Conservation (phyloP, 2,113 vertebrate species). For the Proterorhinus semilunaris region DNA sequence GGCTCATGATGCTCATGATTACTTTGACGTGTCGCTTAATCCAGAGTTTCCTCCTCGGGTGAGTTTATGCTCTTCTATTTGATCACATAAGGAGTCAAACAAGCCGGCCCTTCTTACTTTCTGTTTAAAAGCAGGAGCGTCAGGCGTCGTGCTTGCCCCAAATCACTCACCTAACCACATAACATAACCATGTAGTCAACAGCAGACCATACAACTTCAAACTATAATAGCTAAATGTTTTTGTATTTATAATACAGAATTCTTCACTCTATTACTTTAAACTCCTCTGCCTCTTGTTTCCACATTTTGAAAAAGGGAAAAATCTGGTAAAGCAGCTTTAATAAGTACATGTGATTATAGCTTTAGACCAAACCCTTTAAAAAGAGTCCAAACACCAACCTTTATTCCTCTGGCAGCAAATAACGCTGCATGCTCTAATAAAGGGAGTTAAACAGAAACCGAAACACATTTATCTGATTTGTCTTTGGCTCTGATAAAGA, state of each 20-base stretch:
- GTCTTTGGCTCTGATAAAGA: slow-evolving; percentile 34
- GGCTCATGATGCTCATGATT: slow-evolving; percentile 1
- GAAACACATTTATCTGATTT: slow-evolving; percentile 6
- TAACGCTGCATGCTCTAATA: neutral
- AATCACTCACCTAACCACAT: no score
- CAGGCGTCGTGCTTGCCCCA: no score
- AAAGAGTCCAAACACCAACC: neutral
- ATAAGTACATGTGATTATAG: neutral
- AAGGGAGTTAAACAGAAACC: slow-evolving; percentile 2
- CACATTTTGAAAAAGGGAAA: no score
- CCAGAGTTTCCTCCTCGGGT: slow-evolving; percentile 24
- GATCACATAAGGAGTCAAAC: neutral
- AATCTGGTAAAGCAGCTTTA: neutral
- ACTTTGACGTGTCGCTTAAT: slow-evolving; percentile 24
- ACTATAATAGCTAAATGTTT: no score
- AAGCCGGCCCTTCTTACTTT: no score
- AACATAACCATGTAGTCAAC: no score
- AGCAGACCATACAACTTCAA: no score
- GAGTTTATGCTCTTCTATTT: neutral
- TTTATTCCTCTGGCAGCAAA: neutral
- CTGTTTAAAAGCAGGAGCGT: no score
- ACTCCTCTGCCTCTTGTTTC: no score
- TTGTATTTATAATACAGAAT: no score
- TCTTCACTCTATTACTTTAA: no score
- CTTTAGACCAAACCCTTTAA: neutral